A percentile compares a stretch with the other conserved stretches of the same genome.
phyloP scores from a whole-genome alignment of 2,888 invertebrate genomes.

The Phortica okadai region DNA sequence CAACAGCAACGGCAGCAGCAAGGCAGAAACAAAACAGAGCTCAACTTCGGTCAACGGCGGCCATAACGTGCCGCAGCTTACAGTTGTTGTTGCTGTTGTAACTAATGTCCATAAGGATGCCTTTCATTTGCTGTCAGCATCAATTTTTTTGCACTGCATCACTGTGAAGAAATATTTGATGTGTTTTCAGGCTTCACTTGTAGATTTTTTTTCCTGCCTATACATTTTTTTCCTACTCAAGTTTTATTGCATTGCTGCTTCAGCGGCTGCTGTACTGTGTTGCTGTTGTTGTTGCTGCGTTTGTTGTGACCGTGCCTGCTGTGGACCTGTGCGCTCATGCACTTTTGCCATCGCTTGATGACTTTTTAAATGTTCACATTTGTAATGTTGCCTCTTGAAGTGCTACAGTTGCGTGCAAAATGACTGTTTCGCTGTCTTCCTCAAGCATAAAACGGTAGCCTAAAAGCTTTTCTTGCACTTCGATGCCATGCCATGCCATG shows the following conservation, averaged over 20 bases:
- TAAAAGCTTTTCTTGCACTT: constrained; percentile 13
- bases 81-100: neutral
- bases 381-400: constrained; percentile 55
- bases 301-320: constrained; percentile 65
- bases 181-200: constrained; percentile 6
- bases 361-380: constrained; percentile 73
- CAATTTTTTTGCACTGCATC: constrained; percentile 50
- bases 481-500: neutral
- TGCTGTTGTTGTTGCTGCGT: constrained; percentile 38
- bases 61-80: constrained; percentile 12
- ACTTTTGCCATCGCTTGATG: constrained; percentile 54
- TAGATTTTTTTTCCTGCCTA: neutral
- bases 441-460: constrained; percentile 12
- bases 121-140: constrained; percentile 70
- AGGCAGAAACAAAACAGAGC: neutral
- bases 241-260: constrained; percentile 8
- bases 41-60: neutral
- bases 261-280: neutral
- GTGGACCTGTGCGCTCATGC: constrained; percentile 65
- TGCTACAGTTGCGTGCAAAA: constrained; percentile 56
- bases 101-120: constrained; percentile 39
- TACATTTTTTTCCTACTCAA: constrained; percentile 1
- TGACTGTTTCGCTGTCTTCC: neutral
- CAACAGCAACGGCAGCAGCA: constrained; percentile 6
- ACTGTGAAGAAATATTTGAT: constrained; percentile 28